Percentiles rank a stretch among this genome's conserved stretches.
Conservation (phyloP, 2,888 invertebrate genomes). For the Cancer borealis region DNA sequence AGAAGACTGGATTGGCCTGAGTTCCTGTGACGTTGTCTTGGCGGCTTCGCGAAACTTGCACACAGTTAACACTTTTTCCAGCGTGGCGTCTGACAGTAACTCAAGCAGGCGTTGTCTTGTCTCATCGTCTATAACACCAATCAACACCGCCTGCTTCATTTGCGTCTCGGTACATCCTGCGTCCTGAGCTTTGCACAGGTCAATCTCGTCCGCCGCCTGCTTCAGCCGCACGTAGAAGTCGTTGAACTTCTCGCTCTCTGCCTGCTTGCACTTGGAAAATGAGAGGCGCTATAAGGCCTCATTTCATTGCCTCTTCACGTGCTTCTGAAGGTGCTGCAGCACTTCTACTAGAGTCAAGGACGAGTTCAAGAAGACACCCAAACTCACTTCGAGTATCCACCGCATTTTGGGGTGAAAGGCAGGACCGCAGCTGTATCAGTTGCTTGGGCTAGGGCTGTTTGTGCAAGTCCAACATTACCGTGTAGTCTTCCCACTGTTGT, state of each 20-base stretch:
- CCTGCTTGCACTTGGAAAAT: conserved; percentile 20
- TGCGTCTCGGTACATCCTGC: neutral
- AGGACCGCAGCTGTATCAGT: neutral
- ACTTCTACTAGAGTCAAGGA: neutral
- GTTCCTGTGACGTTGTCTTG: neutral
- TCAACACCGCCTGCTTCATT: neutral
- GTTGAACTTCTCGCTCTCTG: neutral
- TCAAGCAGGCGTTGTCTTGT: neutral
- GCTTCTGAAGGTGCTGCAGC: neutral
- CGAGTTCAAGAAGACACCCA: neutral
- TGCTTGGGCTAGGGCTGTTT: neutral
- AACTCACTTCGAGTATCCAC: neutral
- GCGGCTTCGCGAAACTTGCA: conserved; percentile 10
- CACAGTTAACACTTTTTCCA: neutral
- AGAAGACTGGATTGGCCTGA: neutral
- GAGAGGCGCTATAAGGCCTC: conserved; percentile 6
- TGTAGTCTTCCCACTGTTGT: neutral
- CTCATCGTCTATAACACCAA: neutral
- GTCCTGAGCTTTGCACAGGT: neutral
- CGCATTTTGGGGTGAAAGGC: neutral
- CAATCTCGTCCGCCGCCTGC: conserved; percentile 17
- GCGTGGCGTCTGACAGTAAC: neutral
- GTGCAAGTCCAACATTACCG: neutral
- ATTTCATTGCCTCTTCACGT: neutral
- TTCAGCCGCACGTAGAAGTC: conserved; percentile 42